Percentiles rank a stretch among this genome's conserved stretches.
These are phyloP conservation scores for Cyclina sinensis DNA, from an alignment of 1,140 invertebrate species.

Conservation along the genomic window DNA sequence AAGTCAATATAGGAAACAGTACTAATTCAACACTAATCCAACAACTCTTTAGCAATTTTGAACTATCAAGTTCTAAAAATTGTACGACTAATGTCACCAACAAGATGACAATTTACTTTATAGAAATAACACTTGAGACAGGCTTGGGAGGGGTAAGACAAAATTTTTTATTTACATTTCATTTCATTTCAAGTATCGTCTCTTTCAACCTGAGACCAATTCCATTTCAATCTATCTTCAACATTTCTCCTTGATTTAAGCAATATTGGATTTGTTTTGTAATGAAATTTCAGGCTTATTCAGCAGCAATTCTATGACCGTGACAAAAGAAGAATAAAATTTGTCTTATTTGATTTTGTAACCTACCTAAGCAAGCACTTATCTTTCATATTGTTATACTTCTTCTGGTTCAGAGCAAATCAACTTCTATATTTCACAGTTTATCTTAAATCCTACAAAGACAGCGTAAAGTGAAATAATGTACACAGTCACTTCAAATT, in stretches of 20 bases:
- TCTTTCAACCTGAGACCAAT: constrained; percentile 14
- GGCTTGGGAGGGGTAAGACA: not conserved
- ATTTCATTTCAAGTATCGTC: constrained; percentile 39
- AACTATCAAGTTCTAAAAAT: too few relatives aligned
- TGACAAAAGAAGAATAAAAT: constrained; percentile 27
- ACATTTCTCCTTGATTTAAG: constrained; percentile 17
- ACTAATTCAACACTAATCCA: too few relatives aligned
- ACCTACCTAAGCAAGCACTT: constrained; percentile 11
- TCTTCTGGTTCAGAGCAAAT: not conserved
- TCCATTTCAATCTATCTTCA: constrained; percentile 22
- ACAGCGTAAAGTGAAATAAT: not conserved
- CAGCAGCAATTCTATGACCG: not conserved
- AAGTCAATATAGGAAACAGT: too few relatives aligned
- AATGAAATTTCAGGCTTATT: not conserved
- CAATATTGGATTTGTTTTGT: constrained; percentile 16
- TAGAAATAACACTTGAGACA: not conserved
- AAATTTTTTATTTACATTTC: constrained; percentile 30
- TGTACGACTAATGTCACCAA: too few relatives aligned
- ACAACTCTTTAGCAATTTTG: too few relatives aligned
- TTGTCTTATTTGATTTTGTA: constrained; percentile 29
- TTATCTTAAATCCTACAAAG: constrained; percentile 16
- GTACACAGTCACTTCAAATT: not conserved
- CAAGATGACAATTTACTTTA: not conserved
- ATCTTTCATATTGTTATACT: not conserved
- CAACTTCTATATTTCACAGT: constrained; percentile 31